These are phyloP conservation scores for Adelosebastes latens DNA, from an alignment of 2,797 vertebrate genomes.

Conservation along the genomic window DNA sequence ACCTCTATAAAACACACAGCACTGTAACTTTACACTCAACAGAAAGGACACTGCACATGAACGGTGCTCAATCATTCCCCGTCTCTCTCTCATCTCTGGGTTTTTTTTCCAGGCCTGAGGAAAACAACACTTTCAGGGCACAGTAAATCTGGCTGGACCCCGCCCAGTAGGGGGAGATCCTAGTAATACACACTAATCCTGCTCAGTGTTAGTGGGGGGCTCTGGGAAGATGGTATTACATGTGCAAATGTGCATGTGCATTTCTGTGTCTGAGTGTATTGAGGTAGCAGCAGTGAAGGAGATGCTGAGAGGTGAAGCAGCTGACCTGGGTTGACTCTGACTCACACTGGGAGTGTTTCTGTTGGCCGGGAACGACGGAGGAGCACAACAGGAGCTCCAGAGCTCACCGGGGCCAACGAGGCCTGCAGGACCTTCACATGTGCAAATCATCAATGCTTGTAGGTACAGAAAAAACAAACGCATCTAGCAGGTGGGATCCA, in stretches of 20 bases:
- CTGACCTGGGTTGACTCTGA: constrained; percentile 59
- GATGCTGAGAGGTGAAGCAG: constrained; percentile 49
- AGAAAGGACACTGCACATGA: background rate
- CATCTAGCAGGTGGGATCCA: background rate
- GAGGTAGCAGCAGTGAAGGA: constrained; percentile 34
- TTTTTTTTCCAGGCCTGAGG: background rate
- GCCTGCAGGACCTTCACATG: background rate
- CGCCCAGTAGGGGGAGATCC: constrained; percentile 44
- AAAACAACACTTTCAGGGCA: constrained; percentile 54
- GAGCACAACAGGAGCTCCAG: constrained; percentile 28
- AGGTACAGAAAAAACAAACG: background rate
- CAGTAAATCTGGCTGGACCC: constrained; percentile 51
- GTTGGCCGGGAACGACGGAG: constrained; percentile 35
- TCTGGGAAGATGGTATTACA: constrained; percentile 49
- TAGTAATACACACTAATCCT: constrained; percentile 64
- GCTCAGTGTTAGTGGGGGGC: constrained; percentile 35
- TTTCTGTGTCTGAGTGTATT: background rate
- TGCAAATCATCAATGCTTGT: background rate
- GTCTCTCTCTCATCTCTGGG: background rate
- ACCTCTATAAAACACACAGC: constrained; percentile 32
- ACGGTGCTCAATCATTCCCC: constrained; percentile 6
- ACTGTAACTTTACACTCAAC: constrained; percentile 13
- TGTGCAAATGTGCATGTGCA: constrained; percentile 12
- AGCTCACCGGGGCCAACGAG: background rate
- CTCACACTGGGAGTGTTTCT: constrained; percentile 39